A percentile compares a stretch with the other conserved stretches of the same genome.
These are phyloP conservation scores for Trichogramma evanescens DNA, from an alignment of 2,888 invertebrate species.

Conservation along the genomic window DNA sequence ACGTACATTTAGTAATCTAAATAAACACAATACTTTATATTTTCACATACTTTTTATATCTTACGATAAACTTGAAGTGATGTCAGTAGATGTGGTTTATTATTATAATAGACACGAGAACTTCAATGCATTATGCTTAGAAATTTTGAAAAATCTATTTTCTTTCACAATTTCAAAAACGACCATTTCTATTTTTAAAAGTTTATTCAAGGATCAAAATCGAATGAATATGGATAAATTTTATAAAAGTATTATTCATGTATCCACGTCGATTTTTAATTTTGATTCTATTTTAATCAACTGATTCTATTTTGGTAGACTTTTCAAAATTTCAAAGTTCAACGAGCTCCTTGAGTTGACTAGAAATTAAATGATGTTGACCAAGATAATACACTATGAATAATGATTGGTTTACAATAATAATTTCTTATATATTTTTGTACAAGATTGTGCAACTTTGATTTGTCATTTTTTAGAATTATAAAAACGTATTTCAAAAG, in stretches of 20 bases:
- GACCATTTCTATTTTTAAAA: no score
- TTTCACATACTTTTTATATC: conserved; percentile 7
- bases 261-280: neutral
- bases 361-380: conserved; percentile 13
- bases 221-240: no score
- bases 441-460: neutral
- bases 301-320: conserved; percentile 1
- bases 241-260: no score
- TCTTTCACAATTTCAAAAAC: neutral
- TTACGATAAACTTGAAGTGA: conserved; percentile 17
- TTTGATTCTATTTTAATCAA: neutral
- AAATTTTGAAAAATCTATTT: conserved; percentile 20
- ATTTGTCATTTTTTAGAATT: conserved; percentile 8
- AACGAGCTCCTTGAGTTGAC: conserved; percentile 2
- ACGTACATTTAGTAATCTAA: conserved; percentile 18
- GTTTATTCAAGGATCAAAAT: no score
- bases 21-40: conserved; percentile 7
- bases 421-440: conserved; percentile 7
- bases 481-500: conserved; percentile 5
- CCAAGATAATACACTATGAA: conserved; percentile 7
- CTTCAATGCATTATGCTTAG: conserved; percentile 7
- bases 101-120: conserved; percentile 18
- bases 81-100: conserved; percentile 12
- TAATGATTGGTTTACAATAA: conserved; percentile 1
- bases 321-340: conserved; percentile 22